Conservation (phyloP, 1,140 invertebrate genomes). For the Drosophila ironensis region DNA sequence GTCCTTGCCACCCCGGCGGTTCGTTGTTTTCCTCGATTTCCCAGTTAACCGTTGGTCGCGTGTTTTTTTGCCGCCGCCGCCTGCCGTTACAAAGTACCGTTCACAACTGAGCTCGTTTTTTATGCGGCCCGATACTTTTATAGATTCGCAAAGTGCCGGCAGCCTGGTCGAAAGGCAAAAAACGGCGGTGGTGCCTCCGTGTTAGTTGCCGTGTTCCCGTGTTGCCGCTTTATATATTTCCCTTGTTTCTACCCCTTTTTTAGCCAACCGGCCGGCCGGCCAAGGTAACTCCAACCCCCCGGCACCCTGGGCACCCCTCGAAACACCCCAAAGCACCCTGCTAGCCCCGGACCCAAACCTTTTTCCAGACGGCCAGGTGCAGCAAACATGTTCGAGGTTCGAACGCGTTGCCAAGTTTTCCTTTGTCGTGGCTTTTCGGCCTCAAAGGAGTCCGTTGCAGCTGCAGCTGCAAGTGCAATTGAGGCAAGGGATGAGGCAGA, state of each 20-base stretch:
- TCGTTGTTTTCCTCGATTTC: slow-evolving; percentile 24
- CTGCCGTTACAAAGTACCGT: slow-evolving; percentile 75
- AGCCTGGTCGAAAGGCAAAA: slow-evolving; percentile 11
- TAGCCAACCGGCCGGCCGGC: slow-evolving; percentile 63
- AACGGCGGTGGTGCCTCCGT: not conserved
- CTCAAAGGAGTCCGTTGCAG: slow-evolving; percentile 12
- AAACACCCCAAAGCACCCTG: not conserved
- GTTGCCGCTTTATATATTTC: slow-evolving; percentile 22
- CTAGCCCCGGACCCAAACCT: not conserved
- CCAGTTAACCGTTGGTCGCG: slow-evolving; percentile 42
- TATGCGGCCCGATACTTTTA: slow-evolving; percentile 81
- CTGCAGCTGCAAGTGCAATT: slow-evolving; percentile 28
- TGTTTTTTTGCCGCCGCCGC: slow-evolving; percentile 13
- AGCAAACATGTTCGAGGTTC: slow-evolving; percentile 66
- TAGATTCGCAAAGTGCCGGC: slow-evolving; percentile 76
- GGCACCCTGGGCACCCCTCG: not conserved
- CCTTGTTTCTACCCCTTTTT: slow-evolving; percentile 50
- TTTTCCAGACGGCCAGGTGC: slow-evolving; percentile 33
- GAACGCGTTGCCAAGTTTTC: slow-evolving; percentile 65
- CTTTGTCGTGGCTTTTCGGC: slow-evolving; percentile 54
- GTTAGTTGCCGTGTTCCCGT: no score
- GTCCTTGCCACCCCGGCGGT: no score
- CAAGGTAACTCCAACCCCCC: slow-evolving; percentile 17
- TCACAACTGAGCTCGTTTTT: slow-evolving; percentile 81
- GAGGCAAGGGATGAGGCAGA: not conserved